Conservation (phyloP, 2,888 invertebrate species). For the Malthinus seriepunctatus region DNA sequence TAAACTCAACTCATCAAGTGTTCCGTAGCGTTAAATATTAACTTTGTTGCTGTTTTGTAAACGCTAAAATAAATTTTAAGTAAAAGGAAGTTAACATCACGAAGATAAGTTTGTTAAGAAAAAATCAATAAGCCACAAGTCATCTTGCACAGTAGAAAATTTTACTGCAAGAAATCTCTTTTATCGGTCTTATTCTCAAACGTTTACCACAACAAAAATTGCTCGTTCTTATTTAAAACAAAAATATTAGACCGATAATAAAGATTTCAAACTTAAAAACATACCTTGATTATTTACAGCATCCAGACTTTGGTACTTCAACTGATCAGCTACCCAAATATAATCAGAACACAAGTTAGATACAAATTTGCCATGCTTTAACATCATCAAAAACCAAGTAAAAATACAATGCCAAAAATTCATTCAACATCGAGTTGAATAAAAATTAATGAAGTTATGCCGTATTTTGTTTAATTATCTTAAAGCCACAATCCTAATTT, state of each 20-base stretch:
- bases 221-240: not conserved
- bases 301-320: conserved; percentile 68
- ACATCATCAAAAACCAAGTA: not conserved
- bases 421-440: no score
- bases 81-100: not conserved
- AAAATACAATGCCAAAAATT: no score
- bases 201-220: no score
- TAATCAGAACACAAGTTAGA: conserved; percentile 46
- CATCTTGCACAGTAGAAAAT: no score
- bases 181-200: no score
- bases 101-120: not conserved
- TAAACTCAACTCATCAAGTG: no score
- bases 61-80: not conserved
- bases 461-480: not conserved
- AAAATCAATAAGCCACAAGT: no score
- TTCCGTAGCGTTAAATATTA: not conserved
- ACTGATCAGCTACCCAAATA: conserved; percentile 59
- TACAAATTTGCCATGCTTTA: conserved; percentile 1
- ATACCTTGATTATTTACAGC: conserved; percentile 69
- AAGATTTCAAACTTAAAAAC: conserved; percentile 36
- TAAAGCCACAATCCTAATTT: not conserved
- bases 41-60: not conserved
- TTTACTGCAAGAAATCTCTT: no score
- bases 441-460: not conserved
- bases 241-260: not conserved